phyloP scores from a whole-genome alignment of 2,888 invertebrate species.

The Psococerastis gibbosa region DNA sequence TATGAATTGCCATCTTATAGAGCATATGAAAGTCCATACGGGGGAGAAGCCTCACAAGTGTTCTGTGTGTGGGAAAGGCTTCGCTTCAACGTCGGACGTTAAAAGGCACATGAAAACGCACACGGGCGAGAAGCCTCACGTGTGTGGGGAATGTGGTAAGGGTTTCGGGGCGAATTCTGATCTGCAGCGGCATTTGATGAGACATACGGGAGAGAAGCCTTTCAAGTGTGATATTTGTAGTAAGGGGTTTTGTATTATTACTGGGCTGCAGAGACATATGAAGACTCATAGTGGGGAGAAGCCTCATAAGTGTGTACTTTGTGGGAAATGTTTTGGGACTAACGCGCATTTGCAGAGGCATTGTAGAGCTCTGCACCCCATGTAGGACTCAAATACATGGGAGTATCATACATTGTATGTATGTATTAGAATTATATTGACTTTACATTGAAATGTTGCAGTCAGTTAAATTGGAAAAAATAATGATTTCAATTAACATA shows the following conservation, averaged over 20 bases:
- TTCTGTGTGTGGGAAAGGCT: slow-evolving; percentile 10
- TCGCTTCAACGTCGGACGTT: background rate
- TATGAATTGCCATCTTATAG: too few relatives aligned
- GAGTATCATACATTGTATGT: too few relatives aligned
- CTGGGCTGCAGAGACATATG: background rate
- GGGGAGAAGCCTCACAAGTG: slow-evolving; percentile 11
- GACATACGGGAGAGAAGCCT: background rate
- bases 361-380: too few relatives aligned
- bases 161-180: background rate
- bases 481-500: too few relatives aligned
- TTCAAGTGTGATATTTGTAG: background rate
- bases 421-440: too few relatives aligned
- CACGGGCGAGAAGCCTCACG: background rate
- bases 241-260: background rate
- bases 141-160: background rate
- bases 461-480: too few relatives aligned
- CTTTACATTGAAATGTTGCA: too few relatives aligned
- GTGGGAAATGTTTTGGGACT: background rate
- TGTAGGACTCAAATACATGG: too few relatives aligned
- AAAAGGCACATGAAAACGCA: slow-evolving; percentile 8
- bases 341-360: too few relatives aligned
- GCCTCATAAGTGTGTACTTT: background rate
- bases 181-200: background rate
- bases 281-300: background rate
- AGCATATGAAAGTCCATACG: slow-evolving; percentile 11